Evolutionary conservation across 2,797 vertebrate genomes (phyloP).

Genomic region (Bradypodion ventrale): DNA sequence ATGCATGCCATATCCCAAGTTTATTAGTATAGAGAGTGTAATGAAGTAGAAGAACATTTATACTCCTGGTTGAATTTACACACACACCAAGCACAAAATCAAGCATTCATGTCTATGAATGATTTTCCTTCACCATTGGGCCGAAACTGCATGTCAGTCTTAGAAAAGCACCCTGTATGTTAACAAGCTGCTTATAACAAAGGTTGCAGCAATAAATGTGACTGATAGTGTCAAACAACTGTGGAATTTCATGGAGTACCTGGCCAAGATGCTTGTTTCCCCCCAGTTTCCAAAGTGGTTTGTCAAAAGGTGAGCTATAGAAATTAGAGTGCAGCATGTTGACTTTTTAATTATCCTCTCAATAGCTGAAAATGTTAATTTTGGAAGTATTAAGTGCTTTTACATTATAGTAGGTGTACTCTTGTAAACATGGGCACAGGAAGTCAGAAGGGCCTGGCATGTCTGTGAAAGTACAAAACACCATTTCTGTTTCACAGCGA

Average conservation of each 20-base stretch:
- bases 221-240: not conserved
- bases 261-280: not conserved
- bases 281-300: not conserved
- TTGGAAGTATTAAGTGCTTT: not conserved
- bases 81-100: not conserved
- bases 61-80: conserved; percentile 1
- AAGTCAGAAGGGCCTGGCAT: not conserved
- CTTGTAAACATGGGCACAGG: not conserved
- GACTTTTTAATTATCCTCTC: not conserved
- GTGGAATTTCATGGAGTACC: conserved; percentile 11
- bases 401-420: too few relatives aligned
- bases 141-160: not conserved
- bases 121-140: not conserved
- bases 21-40: not conserved
- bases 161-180: not conserved
- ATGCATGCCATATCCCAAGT: not conserved
- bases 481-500: not conserved
- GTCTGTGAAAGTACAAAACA: not conserved
- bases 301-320: not conserved
- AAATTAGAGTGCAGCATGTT: not conserved
- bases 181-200: conserved; percentile 6
- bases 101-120: not conserved
- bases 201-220: conserved; percentile 1
- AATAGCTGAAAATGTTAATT: not conserved
- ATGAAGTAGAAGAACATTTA: not conserved